Percentiles rank a stretch among this genome's conserved stretches.
These are phyloP conservation scores for Sesamia inferens DNA, from an alignment of 2,888 invertebrate species.

Conservation along the genomic window DNA sequence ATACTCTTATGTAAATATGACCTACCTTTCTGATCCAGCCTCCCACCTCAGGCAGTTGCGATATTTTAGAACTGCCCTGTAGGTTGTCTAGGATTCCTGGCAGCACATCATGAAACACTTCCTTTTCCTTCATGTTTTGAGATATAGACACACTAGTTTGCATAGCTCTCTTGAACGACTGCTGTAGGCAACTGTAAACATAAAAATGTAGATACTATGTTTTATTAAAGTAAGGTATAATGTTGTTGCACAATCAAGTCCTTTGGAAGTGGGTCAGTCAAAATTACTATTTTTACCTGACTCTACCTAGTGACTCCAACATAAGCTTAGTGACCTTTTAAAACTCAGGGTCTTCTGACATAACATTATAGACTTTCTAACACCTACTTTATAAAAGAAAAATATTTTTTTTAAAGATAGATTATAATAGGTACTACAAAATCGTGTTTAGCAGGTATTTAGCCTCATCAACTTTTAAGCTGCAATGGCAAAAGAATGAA, in stretches of 20 bases:
- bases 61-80: constrained; percentile 70
- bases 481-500: too few relatives aligned
- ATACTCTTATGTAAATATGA: not conserved
- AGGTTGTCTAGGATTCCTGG: constrained; percentile 77
- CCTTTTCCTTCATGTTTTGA: constrained; percentile 76
- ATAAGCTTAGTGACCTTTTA: constrained; percentile 38
- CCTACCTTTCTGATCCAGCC: constrained; percentile 79
- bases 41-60: constrained; percentile 77
- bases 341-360: constrained; percentile 1
- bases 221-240: constrained; percentile 7
- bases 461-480: too few relatives aligned
- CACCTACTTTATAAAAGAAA: too few relatives aligned
- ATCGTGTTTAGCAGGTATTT: too few relatives aligned
- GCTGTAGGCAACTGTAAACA: constrained; percentile 47
- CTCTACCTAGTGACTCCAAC: constrained; percentile 3
- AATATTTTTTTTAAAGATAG: too few relatives aligned
- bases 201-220: constrained; percentile 10
- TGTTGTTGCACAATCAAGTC: constrained; percentile 23
- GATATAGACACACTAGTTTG: constrained; percentile 77
- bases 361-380: constrained; percentile 20
- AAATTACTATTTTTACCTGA: constrained; percentile 1
- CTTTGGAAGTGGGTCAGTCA: not conserved
- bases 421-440: too few relatives aligned
- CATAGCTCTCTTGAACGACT: constrained; percentile 54
- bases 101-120: constrained; percentile 79